These are phyloP conservation scores for Drosophila subobscura DNA, from an alignment of 1,140 invertebrate genomes.

Conservation along the genomic window DNA sequence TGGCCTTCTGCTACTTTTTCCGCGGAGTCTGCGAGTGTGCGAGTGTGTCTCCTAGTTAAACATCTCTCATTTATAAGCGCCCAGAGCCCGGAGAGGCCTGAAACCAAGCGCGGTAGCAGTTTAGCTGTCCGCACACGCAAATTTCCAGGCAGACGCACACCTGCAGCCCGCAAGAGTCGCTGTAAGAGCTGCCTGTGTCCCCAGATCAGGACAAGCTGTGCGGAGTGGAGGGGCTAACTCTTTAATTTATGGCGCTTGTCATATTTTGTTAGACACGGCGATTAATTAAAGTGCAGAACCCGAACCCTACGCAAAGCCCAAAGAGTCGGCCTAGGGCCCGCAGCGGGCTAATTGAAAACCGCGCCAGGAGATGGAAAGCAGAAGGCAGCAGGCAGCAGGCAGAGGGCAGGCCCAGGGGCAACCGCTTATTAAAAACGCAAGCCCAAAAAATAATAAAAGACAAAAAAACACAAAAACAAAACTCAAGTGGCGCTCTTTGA, in stretches of 20 bases:
- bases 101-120: slow-evolving; percentile 62
- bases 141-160: slow-evolving; percentile 60
- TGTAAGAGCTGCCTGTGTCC: slow-evolving; percentile 15
- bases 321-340: slow-evolving; percentile 24
- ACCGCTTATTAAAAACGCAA: slow-evolving; percentile 78
- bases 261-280: slow-evolving; percentile 82
- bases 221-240: slow-evolving; percentile 7
- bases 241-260: slow-evolving; percentile 82
- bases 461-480: slow-evolving; percentile 24
- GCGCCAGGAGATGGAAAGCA: slow-evolving; percentile 50
- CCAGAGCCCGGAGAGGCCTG: slow-evolving; percentile 18
- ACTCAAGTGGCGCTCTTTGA: slow-evolving; percentile 69
- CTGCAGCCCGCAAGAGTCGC: slow-evolving; percentile 42
- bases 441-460: slow-evolving; percentile 34
- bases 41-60: slow-evolving; percentile 79
- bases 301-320: slow-evolving; percentile 10
- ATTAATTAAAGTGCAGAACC: slow-evolving; percentile 76
- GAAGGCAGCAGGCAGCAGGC: slow-evolving; percentile 31
- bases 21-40: slow-evolving; percentile 39
- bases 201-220: slow-evolving; percentile 8
- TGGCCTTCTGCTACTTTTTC: background rate
- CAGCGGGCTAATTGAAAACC: slow-evolving; percentile 72
- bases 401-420: slow-evolving; percentile 23
- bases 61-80: slow-evolving; percentile 80
- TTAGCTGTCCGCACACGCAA: slow-evolving; percentile 81